phyloP scores from a whole-genome alignment of 1,140 invertebrate species.

The Pemphigus obesinymphae region DNA sequence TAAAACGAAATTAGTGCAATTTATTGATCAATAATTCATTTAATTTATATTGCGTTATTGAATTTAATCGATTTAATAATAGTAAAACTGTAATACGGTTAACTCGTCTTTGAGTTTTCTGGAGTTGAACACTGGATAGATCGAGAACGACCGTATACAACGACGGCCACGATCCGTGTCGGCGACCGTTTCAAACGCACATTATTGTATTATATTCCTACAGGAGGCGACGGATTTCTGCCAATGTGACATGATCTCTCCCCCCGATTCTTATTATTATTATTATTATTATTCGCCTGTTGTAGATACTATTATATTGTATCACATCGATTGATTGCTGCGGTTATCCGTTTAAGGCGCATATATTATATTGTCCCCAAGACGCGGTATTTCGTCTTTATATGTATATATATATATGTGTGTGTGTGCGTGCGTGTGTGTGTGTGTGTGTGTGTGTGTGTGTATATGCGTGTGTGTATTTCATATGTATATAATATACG shows the following conservation, averaged over 20 bases:
- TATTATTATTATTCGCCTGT: not conserved
- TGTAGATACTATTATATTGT: too few species aligned
- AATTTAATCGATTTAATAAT: too few species aligned
- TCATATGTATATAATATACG: not conserved
- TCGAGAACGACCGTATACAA: too few species aligned
- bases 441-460: not conserved
- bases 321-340: not conserved
- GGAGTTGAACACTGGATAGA: too few species aligned
- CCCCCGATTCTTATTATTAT: not conserved
- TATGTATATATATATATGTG: not conserved
- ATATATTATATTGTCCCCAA: constrained; percentile 11
- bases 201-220: not conserved
- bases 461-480: not conserved
- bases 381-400: not conserved
- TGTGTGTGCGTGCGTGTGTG: not conserved
- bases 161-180: not conserved
- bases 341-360: constrained; percentile 33
- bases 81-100: too few species aligned
- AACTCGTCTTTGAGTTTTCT: too few species aligned
- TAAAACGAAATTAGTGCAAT: too few species aligned
- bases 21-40: too few species aligned
- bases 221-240: not conserved
- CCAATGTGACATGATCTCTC: not conserved
- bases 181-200: not conserved
- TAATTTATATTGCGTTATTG: too few species aligned